phyloP scores from a whole-genome alignment of 2,888 invertebrate species.

The Lasioglossum zephyrum region DNA sequence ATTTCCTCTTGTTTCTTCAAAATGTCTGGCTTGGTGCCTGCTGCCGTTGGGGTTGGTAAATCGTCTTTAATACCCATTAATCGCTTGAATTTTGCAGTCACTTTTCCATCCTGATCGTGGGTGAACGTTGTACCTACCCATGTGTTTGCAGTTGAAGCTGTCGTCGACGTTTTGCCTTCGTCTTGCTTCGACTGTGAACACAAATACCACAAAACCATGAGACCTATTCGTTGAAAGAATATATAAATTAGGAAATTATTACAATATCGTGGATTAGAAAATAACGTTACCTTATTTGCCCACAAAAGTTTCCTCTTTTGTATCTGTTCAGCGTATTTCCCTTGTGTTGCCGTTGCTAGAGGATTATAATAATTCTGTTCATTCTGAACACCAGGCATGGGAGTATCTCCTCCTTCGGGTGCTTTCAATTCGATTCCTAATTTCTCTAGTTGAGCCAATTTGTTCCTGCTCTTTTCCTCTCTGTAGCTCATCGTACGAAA shows the following conservation, averaged over 20 bases:
- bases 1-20: conserved; percentile 92
- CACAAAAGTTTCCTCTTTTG: conserved; percentile 97
- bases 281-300: conserved; percentile 89
- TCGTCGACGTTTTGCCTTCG: conserved; percentile 81
- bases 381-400: conserved; percentile 62
- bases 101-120: conserved; percentile 95
- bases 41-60: conserved; percentile 79
- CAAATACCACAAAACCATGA: not conserved
- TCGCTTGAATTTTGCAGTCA: conserved; percentile 97
- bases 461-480: conserved; percentile 84
- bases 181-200: conserved; percentile 76
- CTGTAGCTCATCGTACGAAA: conserved; percentile 79
- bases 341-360: conserved; percentile 89
- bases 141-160: conserved; percentile 84
- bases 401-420: conserved; percentile 75
- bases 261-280: not conserved
- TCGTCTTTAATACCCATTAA: conserved; percentile 96
- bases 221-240: not conserved
- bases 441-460: conserved; percentile 85
- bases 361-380: conserved; percentile 91
- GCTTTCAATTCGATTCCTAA: conserved; percentile 84
- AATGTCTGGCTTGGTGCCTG: conserved; percentile 85
- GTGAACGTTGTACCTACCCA: conserved; percentile 96
- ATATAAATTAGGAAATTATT: no score
- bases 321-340: conserved; percentile 92